Conservation (phyloP, 2,797 vertebrate genomes). For the Syncerus caffer region DNA sequence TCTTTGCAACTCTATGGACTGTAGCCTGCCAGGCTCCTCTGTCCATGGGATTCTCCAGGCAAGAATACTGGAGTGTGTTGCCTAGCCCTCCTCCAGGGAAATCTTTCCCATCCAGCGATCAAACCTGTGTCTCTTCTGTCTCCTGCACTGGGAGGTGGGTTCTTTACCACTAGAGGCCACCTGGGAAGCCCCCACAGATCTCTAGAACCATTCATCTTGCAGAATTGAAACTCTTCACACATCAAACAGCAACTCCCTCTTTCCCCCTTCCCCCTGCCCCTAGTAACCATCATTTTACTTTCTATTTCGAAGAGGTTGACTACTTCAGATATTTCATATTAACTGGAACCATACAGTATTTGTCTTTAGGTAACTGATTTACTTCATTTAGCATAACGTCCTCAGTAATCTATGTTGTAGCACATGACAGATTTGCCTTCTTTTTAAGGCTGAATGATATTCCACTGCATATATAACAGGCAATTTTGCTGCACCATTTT, state of each 20-base stretch:
- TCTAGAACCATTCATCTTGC: neutral
- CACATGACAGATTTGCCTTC: neutral
- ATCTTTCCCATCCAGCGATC: neutral
- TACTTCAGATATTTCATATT: neutral
- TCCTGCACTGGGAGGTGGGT: neutral
- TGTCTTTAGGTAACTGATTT: no score
- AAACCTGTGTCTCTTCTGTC: neutral
- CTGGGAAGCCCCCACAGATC: neutral
- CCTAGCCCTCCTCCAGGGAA: neutral
- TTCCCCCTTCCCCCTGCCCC: neutral
- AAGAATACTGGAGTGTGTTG: neutral
- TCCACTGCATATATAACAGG: accelerated
- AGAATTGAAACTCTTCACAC: neutral
- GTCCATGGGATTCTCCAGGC: neutral
- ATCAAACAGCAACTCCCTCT: accelerated
- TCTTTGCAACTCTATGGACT: neutral
- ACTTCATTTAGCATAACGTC: neutral
- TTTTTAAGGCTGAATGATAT: neutral
- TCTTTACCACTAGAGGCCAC: neutral
- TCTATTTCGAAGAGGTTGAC: neutral
- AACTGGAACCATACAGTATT: neutral
- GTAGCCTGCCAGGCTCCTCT: neutral
- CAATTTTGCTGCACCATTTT: neutral
- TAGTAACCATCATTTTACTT: neutral
- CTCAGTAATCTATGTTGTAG: neutral